Conservation (phyloP, 2,888 invertebrate genomes). For the Parapristionchus giblindavisi region DNA sequence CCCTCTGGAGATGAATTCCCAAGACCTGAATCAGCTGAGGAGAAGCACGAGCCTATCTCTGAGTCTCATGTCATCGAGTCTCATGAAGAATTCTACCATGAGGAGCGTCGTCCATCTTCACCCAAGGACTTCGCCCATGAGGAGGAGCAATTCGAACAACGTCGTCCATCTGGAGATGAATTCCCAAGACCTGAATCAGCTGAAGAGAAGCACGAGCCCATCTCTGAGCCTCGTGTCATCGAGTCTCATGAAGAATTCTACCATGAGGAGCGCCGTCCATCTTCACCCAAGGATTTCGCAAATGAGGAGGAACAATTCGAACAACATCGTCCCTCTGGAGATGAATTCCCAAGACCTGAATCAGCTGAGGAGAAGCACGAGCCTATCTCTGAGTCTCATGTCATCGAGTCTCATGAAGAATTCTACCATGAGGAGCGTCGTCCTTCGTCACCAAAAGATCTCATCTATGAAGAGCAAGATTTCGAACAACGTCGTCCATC, state of each 20-base stretch:
- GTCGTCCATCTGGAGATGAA: conserved; percentile 5
- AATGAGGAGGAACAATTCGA: neutral
- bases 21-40: neutral
- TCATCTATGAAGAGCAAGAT: conserved; percentile 36
- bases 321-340: neutral
- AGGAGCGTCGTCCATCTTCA: conserved; percentile 24
- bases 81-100: conserved; percentile 38
- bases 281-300: conserved; percentile 10
- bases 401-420: neutral
- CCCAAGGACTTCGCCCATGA: conserved; percentile 37
- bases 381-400: neutral
- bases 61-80: conserved; percentile 37
- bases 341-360: neutral
- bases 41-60: conserved; percentile 24
- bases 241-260: conserved; percentile 1
- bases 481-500: conserved; percentile 34
- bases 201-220: conserved; percentile 36
- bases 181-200: conserved; percentile 23
- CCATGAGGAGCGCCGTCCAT: neutral
- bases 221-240: too few relatives aligned
- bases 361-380: conserved; percentile 1
- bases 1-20: conserved; percentile 37
- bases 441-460: conserved; percentile 41
- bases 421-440: conserved; percentile 8
- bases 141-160: conserved; percentile 23